A percentile compares a stretch with the other conserved stretches of the same genome.
Conservation (phyloP, 2,797 vertebrate species). For the Sebastes flavidus region DNA sequence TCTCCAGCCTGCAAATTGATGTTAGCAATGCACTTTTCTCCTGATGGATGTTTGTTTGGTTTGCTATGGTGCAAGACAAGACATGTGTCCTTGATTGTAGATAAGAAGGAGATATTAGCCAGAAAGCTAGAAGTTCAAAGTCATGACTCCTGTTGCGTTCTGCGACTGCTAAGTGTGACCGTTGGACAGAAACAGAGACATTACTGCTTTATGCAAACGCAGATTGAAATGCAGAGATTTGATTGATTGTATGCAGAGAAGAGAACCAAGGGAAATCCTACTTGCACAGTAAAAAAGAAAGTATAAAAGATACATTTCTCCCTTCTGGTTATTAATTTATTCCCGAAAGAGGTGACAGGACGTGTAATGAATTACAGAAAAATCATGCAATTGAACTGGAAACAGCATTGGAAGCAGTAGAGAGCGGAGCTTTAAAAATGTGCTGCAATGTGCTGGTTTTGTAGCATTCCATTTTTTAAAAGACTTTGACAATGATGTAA, state of each 20-base stretch:
- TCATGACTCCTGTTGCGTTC: neutral
- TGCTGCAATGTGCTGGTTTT: constrained; percentile 6
- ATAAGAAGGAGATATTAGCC: neutral
- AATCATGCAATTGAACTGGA: neutral
- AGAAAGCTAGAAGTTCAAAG: neutral
- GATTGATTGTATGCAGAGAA: neutral
- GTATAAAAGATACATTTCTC: neutral
- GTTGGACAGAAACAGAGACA: neutral
- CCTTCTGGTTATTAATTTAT: constrained; percentile 1
- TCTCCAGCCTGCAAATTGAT: neutral
- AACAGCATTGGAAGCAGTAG: neutral
- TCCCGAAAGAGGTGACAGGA: neutral
- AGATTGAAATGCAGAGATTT: neutral
- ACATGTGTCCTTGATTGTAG: neutral
- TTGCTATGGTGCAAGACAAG: neutral
- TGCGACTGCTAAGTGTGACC: neutral
- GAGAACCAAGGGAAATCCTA: neutral
- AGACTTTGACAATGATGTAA: constrained; percentile 1
- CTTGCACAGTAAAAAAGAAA: neutral
- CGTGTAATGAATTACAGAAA: neutral
- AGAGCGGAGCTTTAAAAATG: neutral
- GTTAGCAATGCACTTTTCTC: neutral
- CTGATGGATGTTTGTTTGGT: neutral
- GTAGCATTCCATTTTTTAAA: constrained; percentile 18
- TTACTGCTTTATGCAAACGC: neutral